These are phyloP conservation scores for Aculops lycopersici DNA, from an alignment of 1,140 invertebrate species.

Conservation along the genomic window DNA sequence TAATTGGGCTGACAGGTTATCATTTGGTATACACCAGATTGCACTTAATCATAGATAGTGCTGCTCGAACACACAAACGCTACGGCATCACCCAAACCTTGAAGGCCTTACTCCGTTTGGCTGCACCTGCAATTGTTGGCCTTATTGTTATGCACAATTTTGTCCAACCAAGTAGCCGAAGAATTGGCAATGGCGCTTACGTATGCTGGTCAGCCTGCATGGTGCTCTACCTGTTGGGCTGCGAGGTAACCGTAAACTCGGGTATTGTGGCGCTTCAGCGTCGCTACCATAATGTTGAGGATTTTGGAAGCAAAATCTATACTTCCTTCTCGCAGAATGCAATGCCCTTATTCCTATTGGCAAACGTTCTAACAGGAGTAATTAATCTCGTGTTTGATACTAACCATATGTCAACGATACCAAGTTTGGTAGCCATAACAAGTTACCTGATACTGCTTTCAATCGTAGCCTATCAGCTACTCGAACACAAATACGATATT, in stretches of 20 bases:
- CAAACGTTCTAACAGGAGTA: slow-evolving; percentile 40
- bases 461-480: not conserved
- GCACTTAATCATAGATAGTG: not conserved
- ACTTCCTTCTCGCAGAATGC: slow-evolving; percentile 34
- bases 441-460: not conserved
- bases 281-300: slow-evolving; percentile 8
- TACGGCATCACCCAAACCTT: not conserved
- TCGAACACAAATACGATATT: not conserved
- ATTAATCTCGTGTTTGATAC: slow-evolving; percentile 35
- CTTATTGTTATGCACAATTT: slow-evolving; percentile 15
- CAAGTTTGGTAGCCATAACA: not conserved
- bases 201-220: slow-evolving; percentile 26
- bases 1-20: not conserved
- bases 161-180: slow-evolving; percentile 24
- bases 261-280: not conserved
- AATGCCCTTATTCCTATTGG: slow-evolving; percentile 36
- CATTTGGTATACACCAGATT: not conserved
- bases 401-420: slow-evolving; percentile 1
- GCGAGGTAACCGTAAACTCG: not conserved
- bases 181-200: slow-evolving; percentile 40
- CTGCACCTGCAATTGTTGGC: not conserved
- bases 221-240: not conserved
- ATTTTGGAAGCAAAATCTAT: slow-evolving; percentile 14
- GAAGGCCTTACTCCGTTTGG: not conserved
- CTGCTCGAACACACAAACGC: not conserved